Conservation (phyloP, 2,797 vertebrate species). For the Smutsia gigantea region DNA sequence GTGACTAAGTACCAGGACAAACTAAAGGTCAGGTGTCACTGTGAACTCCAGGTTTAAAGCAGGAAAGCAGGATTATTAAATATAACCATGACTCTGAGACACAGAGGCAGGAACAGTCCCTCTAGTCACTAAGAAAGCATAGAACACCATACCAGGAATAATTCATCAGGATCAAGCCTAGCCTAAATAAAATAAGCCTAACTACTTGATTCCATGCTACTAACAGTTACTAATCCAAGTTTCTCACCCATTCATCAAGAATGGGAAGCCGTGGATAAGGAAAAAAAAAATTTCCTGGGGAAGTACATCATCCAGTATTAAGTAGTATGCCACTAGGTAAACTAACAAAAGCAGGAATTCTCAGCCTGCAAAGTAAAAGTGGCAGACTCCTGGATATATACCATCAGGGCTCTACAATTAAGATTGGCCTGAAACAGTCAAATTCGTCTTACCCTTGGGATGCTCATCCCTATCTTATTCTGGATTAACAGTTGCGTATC, state of each 20-base stretch:
- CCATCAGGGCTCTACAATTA: constrained; percentile 5
- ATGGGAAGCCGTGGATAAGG: not conserved
- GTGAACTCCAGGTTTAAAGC: not conserved
- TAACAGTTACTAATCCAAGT: constrained; percentile 9
- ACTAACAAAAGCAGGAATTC: constrained; percentile 45
- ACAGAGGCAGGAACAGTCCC: not conserved
- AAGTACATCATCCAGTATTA: not conserved
- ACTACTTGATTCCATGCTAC: not conserved
- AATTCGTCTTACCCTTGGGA: not conserved
- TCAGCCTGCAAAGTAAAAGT: not conserved
- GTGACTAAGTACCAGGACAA: constrained; percentile 9
- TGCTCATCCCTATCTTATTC: not conserved
- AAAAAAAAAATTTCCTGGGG: not conserved
- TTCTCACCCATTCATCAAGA: not conserved
- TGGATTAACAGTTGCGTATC: constrained; percentile 25
- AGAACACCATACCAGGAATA: not conserved
- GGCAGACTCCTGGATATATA: not conserved
- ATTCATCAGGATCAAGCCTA: constrained; percentile 6
- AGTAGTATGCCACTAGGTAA: not conserved
- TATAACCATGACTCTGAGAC: not conserved
- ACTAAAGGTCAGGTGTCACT: not conserved
- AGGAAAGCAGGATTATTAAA: constrained; percentile 10
- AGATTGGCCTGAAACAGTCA: not conserved
- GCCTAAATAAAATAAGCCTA: not conserved
- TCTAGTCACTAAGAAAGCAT: not conserved